Base-by-base conservation (phyloP, 2,797 vertebrate species). In the Pseudochirops corinnae region DNA sequence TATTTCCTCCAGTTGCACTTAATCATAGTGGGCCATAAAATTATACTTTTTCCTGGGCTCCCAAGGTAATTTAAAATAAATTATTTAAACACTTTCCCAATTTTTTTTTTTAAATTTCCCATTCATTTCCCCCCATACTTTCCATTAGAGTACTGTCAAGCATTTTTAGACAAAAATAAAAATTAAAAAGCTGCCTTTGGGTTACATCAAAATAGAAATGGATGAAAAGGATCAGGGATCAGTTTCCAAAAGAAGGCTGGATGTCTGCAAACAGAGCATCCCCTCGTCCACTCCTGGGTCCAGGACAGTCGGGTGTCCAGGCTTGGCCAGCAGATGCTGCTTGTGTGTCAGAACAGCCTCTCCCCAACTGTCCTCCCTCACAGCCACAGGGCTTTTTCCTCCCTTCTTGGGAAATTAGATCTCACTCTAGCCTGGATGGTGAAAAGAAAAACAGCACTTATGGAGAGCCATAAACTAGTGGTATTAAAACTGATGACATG, bases 251-350 rank as follows among this genome's bases (percentile, higher is more conserved):
- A 62, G n/a, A 82, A 39, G 7, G n/a, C n/a, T 39, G 67, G n/a
- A 82, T 24, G 21, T 82, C 18, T 82, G 67, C n/a, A 24, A 74
- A 74, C 67, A 39, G n/a, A 33, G 31, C 31, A 67, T n/a, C 33
- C 62, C 31, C 13, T 67, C 5, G 4, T 6, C 4, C 5, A 62
- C 3, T 9, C 93, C 29, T 5, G 31, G 0, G 0, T 10, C 6
- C 18, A 2, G 92, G 90, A 1, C 0, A 4, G 9, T 2, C 33
- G 53, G 53, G 53, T 55, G 52, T 39, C 6, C 16, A 18, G n/a
- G 33, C 14, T 0, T 0, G 14, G 55, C 90, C 13, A 0, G 14
- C 0, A 28, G 93, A 62, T 1, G 21, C 11, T 1, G 31, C 82
- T 4, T 0, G 53, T 55, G 53, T 55, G 53, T 90, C 12, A 46